Evolutionary conservation across 2,888 invertebrate genomes (phyloP), one percentile per base, ranked within the genome.

Genomic region (Chelonus formosanus): DNA sequence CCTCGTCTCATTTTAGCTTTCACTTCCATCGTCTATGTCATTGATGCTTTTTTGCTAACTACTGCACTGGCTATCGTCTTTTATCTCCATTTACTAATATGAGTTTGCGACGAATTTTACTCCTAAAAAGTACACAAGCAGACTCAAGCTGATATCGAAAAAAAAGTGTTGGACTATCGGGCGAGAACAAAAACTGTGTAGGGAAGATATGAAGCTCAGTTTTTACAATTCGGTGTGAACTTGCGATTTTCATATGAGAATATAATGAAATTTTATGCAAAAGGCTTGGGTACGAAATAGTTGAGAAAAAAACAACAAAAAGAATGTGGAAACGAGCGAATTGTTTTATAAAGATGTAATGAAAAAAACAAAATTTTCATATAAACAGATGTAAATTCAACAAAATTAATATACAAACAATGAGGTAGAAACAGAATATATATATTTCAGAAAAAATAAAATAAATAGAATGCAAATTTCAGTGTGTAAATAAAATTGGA

Each of bases 181-280:
- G 40, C 4, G 6, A 40, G 40, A 40, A 40, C 40, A 40, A 40
- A 3, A 40, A 40, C 40, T 40, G 6, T 40, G 4, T 6, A 4
- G 4, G 40, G 40, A 40, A 4, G 40, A 52, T 52, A 52, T 32
- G 52, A 32, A 32, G 31, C 2, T 34, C 32, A 7, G 31, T 52
- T 52, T 52, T 52, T 34, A 8, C 6, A 8, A 8, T 8, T 34
- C 8, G 5, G 6, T 52, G 34, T 32, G 34, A 5, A 52, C 52
- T 32, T 52, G 52, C 20, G 52, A 52, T 32, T 52, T 36, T 61
- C 52, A 43, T 52, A 53, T 43, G 43, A 52, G 32, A 10, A 31
- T 44, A 53, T 55, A 55, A 66, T 66, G 61, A 52, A 66, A 66
- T 66, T 61, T 66, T 55, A 65, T 65, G 65, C 55, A 34, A 65